Evolutionary conservation across 1,140 invertebrate genomes (phyloP).

Genomic region (Macrocentrus cingulum): DNA sequence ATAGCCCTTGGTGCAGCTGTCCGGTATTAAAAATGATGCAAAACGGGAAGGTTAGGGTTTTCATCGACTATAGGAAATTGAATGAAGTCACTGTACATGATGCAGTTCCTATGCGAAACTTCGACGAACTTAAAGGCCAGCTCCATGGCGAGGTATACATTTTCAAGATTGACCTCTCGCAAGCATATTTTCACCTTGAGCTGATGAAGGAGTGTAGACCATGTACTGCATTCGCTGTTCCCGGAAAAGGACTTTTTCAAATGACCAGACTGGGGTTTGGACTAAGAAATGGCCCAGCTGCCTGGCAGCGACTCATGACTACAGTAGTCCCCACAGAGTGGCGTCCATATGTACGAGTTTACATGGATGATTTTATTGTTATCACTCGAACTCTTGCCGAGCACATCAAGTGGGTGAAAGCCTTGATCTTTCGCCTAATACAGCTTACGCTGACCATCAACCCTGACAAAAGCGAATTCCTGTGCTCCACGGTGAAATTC

Average conservation of each 20-base stretch:
- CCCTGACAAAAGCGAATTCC: slow-evolving; percentile 26
- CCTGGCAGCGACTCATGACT: slow-evolving; percentile 22
- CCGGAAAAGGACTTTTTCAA: slow-evolving; percentile 15
- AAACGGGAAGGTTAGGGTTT: slow-evolving; percentile 2
- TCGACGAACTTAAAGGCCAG: slow-evolving; percentile 9
- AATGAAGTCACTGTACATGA: slow-evolving; percentile 11
- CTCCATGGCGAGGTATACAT: slow-evolving; percentile 7
- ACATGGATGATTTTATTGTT: neutral
- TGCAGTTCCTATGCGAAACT: slow-evolving; percentile 17
- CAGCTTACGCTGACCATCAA: slow-evolving; percentile 7
- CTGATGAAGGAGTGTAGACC: neutral
- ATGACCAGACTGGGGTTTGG: slow-evolving; percentile 19
- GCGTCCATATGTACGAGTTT: neutral
- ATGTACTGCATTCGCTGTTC: slow-evolving; percentile 21
- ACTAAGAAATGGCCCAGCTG: slow-evolving; percentile 14
- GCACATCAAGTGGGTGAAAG: slow-evolving; percentile 3
- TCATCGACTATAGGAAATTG: slow-evolving; percentile 17
- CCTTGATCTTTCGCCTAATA: neutral
- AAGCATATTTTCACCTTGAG: slow-evolving; percentile 19
- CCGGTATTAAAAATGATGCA: neutral
- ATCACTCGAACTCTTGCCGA: slow-evolving; percentile 3
- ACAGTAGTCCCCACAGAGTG: neutral
- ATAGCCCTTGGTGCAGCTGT: slow-evolving; percentile 10
- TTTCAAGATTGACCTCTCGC: slow-evolving; percentile 17
- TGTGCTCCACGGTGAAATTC: slow-evolving; percentile 13